Conservation (phyloP, 2,113 vertebrate species). For the Daboia siamensis region DNA sequence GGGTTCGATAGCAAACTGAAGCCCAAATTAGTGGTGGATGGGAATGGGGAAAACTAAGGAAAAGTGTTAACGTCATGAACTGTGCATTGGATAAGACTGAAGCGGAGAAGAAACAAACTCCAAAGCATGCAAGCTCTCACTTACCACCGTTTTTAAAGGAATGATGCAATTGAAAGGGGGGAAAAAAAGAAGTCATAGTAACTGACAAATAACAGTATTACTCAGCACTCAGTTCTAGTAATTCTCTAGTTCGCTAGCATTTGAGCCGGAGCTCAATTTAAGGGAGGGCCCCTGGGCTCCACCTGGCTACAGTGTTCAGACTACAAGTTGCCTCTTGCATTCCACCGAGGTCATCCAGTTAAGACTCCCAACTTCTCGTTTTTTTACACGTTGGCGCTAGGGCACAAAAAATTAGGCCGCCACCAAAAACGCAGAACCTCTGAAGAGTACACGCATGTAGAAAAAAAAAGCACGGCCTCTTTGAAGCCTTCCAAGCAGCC, state of each 20-base stretch:
- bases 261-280: background rate
- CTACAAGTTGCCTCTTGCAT: background rate
- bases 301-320: background rate
- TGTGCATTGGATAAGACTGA: constrained; percentile 83
- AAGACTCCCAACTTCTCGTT: background rate
- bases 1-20: constrained; percentile 76
- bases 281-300: background rate
- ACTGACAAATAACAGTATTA: constrained; percentile 80
- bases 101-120: constrained; percentile 87
- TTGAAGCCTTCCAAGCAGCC: too few relatives aligned
- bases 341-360: background rate
- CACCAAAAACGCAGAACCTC: background rate
- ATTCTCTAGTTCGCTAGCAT: constrained; percentile 8
- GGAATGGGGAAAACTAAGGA: constrained; percentile 75
- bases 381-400: background rate
- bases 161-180: constrained; percentile 88
- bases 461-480: background rate
- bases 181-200: constrained; percentile 89
- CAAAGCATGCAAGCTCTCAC: constrained; percentile 95
- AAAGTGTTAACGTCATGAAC: constrained; percentile 78
- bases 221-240: constrained; percentile 47
- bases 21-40: constrained; percentile 81
- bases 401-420: background rate
- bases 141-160: constrained; percentile 95
- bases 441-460: background rate